Percentiles rank a stretch among this genome's conserved stretches.
Evolutionary conservation across 2,888 invertebrate species (phyloP).

Genomic region (Alloscopus bannaensis): DNA sequence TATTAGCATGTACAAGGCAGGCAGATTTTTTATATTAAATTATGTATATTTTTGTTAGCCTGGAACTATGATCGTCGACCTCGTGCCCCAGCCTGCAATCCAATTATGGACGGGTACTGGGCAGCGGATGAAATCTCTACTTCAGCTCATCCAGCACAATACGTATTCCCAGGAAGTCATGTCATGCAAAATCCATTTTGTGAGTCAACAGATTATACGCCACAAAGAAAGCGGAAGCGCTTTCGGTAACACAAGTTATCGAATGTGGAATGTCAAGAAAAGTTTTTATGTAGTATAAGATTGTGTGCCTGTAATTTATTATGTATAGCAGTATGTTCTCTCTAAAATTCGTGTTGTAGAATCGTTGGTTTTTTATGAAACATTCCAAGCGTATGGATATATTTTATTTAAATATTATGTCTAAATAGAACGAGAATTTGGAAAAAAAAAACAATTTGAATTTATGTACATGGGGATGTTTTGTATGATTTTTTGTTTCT

Average conservation of each 20-base stretch:
- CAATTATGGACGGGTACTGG: constrained; percentile 47
- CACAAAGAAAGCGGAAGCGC: constrained; percentile 51
- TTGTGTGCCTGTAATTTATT: constrained; percentile 3
- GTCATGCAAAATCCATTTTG: constrained; percentile 37
- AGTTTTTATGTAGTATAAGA: not conserved
- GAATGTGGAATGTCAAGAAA: no score
- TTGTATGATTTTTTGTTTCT: not conserved
- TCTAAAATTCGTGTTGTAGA: not conserved
- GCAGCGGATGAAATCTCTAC: constrained; percentile 35
- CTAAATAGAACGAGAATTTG: no score
- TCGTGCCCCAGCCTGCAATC: constrained; percentile 30
- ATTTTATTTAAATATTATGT: no score
- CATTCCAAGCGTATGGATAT: no score
- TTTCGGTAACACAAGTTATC: constrained; percentile 46
- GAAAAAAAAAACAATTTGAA: no score
- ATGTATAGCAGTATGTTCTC: no score
- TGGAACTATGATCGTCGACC: constrained; percentile 51
- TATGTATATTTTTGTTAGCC: not conserved
- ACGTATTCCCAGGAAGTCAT: constrained; percentile 27
- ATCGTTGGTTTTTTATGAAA: no score
- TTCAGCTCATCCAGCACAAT: constrained; percentile 25
- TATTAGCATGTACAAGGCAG: not conserved
- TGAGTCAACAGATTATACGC: constrained; percentile 47
- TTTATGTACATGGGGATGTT: not conserved
- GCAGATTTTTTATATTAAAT: not conserved